These are phyloP conservation scores for Operophtera brumata DNA, from an alignment of 2,888 invertebrate genomes.

Conservation along the genomic window DNA sequence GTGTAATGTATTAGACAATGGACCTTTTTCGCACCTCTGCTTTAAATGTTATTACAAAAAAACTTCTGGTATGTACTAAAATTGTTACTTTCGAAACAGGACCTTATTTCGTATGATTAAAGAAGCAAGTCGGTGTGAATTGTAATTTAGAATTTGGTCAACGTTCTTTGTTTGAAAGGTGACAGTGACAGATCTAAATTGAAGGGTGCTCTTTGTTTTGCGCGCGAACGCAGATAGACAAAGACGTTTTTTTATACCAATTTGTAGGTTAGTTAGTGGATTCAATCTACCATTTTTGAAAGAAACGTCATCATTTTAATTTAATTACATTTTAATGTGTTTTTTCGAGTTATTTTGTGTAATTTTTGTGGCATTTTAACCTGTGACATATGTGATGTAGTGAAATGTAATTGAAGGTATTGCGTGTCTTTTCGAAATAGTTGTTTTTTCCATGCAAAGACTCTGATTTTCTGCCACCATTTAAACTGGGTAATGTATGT, in stretches of 20 bases:
- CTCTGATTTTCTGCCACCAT: too few relatives aligned
- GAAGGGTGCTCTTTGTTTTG: conserved; percentile 35
- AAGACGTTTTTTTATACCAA: conserved; percentile 2
- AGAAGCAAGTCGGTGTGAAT: not conserved
- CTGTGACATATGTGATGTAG: too few relatives aligned
- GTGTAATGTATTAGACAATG: conserved; percentile 23
- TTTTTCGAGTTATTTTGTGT: too few relatives aligned
- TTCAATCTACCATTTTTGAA: too few relatives aligned
- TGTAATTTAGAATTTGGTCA: not conserved
- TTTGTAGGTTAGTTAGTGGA: not conserved
- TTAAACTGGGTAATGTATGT: too few relatives aligned
- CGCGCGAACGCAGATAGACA: conserved; percentile 21
- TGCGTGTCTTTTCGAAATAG: too few relatives aligned
- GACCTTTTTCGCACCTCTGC: conserved; percentile 27
- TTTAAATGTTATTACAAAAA: conserved; percentile 22
- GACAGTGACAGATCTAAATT: conserved; percentile 34
- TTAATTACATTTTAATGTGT: too few relatives aligned
- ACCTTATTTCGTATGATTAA: not conserved
- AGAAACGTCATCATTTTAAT: too few relatives aligned
- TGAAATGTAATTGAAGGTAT: too few relatives aligned
- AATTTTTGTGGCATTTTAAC: too few relatives aligned
- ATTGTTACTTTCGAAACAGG: not conserved
- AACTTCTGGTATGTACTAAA: not conserved
- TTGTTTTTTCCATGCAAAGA: too few relatives aligned
- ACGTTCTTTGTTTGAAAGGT: conserved; percentile 30